Evolutionary conservation across 2,113 vertebrate species (phyloP), one percentile per base, ranked within the genome.

Genomic region (Hucho hucho): DNA sequence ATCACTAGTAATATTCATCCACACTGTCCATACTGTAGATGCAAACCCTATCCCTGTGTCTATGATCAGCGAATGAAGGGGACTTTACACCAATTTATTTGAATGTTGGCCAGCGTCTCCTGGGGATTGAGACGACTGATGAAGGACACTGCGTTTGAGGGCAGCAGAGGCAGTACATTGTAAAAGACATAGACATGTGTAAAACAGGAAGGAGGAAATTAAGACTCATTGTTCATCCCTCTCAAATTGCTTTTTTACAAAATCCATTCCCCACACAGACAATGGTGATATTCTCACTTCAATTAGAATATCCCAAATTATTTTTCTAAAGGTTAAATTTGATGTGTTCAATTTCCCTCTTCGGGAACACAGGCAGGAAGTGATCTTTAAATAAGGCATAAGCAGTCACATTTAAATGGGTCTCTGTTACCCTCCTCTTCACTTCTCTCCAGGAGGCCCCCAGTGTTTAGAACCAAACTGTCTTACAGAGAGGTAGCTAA

Each of bases 401-500:
- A 28, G 29, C 37, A 18, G 20, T 18, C n/a, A 6, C 58, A 61
- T 61, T 22, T 61, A 61, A 56, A 56, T 56, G 53, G 4, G n/a
- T 61, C 58, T 61, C 3, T 18, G 16, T 53, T 18, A 4, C 16
- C 0, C 49, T 80, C 25, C 49, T 80, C 25, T 46, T 43, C 59
- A 66, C 64, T 72, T 73, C 65, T 76, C 70, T 28, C 72, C 71
- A 74, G 56, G 53, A 28, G 28, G 67, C 67, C 75, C 67, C 69
- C 32, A 70, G 37, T 43, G 37, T 11, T 43, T 9, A 43, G 37
- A 43, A 11, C 37, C 2, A 2, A 43, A 11, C 37, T 3, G 9
- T 43, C 9, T 43, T 9, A 37, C 37, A 3, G 37, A 12, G 37
- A 43, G 11, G 11, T 9, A 11, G 37, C 37, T 43, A 9, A 9